Conservation (phyloP, 1,140 invertebrate species). For the Cydia strobilella region DNA sequence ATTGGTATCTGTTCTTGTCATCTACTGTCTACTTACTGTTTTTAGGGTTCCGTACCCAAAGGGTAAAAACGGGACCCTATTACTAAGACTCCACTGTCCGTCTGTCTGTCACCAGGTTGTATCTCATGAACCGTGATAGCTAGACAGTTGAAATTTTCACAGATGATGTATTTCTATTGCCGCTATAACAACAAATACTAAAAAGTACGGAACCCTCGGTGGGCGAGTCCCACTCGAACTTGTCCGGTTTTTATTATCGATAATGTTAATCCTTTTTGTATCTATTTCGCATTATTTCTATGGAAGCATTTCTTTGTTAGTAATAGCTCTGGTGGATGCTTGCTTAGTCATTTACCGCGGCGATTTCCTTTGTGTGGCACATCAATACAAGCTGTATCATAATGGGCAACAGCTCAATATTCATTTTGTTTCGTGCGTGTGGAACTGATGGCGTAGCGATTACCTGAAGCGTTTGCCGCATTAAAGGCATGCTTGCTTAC, state of each 20-base stretch:
- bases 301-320: slow-evolving; percentile 38
- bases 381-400: slow-evolving; percentile 45
- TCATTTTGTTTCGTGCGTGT: slow-evolving; percentile 41
- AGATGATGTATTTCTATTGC: too few relatives aligned
- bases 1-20: slow-evolving; percentile 4
- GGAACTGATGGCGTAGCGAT: slow-evolving; percentile 34
- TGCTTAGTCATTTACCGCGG: slow-evolving; percentile 48
- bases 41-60: too few relatives aligned
- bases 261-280: not conserved
- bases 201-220: too few relatives aligned
- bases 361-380: slow-evolving; percentile 47
- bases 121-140: too few relatives aligned
- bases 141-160: too few relatives aligned
- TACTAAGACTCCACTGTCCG: too few relatives aligned
- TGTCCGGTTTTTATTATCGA: too few relatives aligned
- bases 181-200: too few relatives aligned
- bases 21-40: not conserved
- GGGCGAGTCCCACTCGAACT: too few relatives aligned
- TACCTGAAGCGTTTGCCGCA: slow-evolving; percentile 40
- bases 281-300: slow-evolving; percentile 27
- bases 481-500: slow-evolving; percentile 38
- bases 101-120: too few relatives aligned
- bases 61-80: too few relatives aligned
- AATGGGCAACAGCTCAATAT: slow-evolving; percentile 49
- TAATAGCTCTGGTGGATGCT: slow-evolving; percentile 42